A percentile compares a stretch with the other conserved stretches of the same genome.
Evolutionary conservation across 2,888 invertebrate genomes (phyloP).

Genomic region (Dolichomitus sp.): DNA sequence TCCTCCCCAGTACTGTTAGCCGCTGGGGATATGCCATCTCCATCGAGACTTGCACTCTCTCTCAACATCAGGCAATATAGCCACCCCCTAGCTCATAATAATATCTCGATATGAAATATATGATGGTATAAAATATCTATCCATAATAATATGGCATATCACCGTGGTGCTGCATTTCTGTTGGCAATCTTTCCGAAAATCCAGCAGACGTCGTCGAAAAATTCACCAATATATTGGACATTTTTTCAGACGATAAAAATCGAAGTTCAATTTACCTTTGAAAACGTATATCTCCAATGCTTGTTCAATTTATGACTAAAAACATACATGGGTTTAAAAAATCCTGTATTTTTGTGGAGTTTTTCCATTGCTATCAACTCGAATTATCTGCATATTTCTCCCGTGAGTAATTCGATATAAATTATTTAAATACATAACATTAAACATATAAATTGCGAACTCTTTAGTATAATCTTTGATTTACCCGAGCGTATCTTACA

Average conservation of each 20-base stretch:
- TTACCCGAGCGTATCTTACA: constrained; percentile 4
- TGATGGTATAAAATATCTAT: constrained; percentile 52
- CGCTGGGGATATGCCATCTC: constrained; percentile 46
- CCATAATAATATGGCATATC: constrained; percentile 37
- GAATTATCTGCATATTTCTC: too few relatives aligned
- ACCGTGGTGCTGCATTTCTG: neutral
- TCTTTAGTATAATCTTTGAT: neutral
- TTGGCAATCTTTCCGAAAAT: constrained; percentile 25
- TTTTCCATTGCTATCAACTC: too few relatives aligned
- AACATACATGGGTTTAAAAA: too few relatives aligned
- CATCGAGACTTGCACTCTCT: constrained; percentile 24
- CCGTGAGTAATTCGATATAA: too few relatives aligned
- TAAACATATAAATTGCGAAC: neutral
- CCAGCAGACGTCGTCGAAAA: neutral
- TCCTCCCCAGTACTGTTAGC: constrained; percentile 25
- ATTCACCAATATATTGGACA: neutral
- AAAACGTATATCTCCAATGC: neutral
- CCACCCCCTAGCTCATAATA: constrained; percentile 47
- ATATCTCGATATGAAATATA: constrained; percentile 59
- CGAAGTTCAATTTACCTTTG: neutral
- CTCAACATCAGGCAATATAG: constrained; percentile 11
- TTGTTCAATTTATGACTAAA: neutral
- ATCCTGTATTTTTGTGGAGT: too few relatives aligned
- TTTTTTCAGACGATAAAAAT: neutral
- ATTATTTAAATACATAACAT: too few relatives aligned